Evolutionary conservation across 2,888 invertebrate genomes (phyloP), one percentile per base, ranked within the genome.

Genomic region (Podabrus alpinus): DNA sequence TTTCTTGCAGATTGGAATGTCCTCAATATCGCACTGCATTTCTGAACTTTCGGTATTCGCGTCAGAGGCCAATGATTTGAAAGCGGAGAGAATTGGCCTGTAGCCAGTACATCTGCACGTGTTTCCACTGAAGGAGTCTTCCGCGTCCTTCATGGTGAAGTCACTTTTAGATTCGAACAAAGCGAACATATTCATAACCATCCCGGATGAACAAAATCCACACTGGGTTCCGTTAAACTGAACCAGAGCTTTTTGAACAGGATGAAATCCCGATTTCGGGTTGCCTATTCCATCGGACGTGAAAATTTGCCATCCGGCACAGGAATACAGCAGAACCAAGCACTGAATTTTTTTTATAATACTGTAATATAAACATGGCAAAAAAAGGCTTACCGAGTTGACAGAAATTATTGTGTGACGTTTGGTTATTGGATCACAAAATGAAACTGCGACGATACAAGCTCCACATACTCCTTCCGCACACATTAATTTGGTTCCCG

Each of bases 101-200:
- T 90, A 92, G 0, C 92, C 92, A 0, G 94, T 94, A 82, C 94
- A 94, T 72, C 94, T 88, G 78, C 94, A 94, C 15, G 93, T 89
- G 80, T 94, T 93, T 70, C 93, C 91, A 10, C 19, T 64, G 13
- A 64, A 64, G 3, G 62, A 64, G 10, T 64, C 21, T 13, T 64
- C 62, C 1, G 7, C 89, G 79, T 92, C 90, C 80, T 89, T 86
- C 88, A 90, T 89, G 0, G 90, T 90, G 68, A 87, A 86, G 7
- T 88, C 85, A 9, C 10, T 17, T 45, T 45, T 45, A 21, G 84
- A 87, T 59, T 86, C 81, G 79, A 88, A 83, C 17, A 89, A 79
- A 66, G 89, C 91, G 85, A 91, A 91, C 92, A 94, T 93, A 81
- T 91, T 91, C 93, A 94, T 94, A 60, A 94, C 90, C 92, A 94